These are phyloP conservation scores for Falco berigora DNA, from an alignment of 2,797 vertebrate species.

Conservation along the genomic window DNA sequence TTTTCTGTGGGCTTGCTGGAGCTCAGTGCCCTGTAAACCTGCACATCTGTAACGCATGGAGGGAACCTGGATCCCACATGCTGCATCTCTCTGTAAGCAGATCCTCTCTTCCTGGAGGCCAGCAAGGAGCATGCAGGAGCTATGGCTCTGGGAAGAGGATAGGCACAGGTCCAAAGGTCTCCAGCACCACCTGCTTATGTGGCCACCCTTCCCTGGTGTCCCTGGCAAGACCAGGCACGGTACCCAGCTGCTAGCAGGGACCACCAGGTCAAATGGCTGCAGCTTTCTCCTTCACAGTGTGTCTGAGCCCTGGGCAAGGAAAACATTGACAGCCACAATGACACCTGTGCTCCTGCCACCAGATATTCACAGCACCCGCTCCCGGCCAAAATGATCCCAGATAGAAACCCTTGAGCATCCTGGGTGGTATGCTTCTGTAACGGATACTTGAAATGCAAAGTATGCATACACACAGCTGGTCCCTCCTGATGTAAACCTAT, in stretches of 20 bases:
- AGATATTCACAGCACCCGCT: not conserved
- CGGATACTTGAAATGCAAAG: not conserved
- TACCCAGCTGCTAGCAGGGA: not conserved
- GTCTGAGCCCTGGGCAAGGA: not conserved
- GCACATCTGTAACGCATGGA: not conserved
- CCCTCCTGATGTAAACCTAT: not conserved
- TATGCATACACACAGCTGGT: not conserved
- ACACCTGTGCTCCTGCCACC: not conserved
- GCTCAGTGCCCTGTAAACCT: accelerated
- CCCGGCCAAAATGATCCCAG: not conserved
- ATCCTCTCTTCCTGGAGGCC: not conserved
- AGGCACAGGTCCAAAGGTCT: not conserved
- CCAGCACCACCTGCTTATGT: not conserved
- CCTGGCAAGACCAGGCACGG: not conserved
- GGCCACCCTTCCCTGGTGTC: not conserved
- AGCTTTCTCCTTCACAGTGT: not conserved
- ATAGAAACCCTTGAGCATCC: not conserved
- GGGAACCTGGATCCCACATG: not conserved
- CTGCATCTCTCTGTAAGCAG: not conserved
- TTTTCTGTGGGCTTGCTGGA: not conserved
- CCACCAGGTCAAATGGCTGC: not conserved
- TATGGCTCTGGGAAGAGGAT: not conserved
- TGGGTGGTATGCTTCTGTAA: not conserved
- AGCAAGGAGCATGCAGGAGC: not conserved
- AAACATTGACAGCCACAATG: not conserved